phyloP scores from a whole-genome alignment of 2,113 vertebrate genomes.

The Oryzias woworae region DNA sequence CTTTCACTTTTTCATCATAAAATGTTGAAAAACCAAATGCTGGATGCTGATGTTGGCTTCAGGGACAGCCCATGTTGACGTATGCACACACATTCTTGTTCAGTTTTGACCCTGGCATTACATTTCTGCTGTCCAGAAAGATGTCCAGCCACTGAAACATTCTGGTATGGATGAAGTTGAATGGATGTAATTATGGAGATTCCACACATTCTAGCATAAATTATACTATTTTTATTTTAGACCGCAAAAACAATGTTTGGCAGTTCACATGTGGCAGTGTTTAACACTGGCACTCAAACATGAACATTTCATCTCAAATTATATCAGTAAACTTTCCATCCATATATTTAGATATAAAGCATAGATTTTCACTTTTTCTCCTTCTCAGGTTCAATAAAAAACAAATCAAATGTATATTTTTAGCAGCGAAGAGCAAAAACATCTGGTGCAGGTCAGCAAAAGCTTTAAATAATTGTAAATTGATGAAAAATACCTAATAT shows the following conservation, averaged over 20 bases:
- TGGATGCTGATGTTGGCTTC: constrained; percentile 60
- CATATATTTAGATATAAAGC: constrained; percentile 12
- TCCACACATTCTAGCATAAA: constrained; percentile 70
- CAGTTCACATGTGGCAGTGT: constrained; percentile 52
- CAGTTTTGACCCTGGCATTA: constrained; percentile 63
- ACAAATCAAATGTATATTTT: too few species aligned
- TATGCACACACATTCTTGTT: constrained; percentile 49
- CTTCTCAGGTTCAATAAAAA: too few species aligned
- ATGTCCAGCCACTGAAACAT: constrained; percentile 66
- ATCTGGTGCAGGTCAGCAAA: too few species aligned
- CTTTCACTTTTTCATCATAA: constrained; percentile 25
- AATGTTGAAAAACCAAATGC: constrained; percentile 49
- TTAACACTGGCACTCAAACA: constrained; percentile 1
- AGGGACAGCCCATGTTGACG: not conserved
- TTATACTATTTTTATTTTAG: constrained; percentile 31
- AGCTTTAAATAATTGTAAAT: too few species aligned
- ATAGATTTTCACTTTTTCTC: not conserved
- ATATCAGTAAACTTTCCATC: constrained; percentile 20
- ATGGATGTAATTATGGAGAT: constrained; percentile 70
- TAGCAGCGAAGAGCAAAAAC: too few species aligned
- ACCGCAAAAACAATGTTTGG: constrained; percentile 65
- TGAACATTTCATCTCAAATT: constrained; percentile 33
- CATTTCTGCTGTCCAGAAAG: constrained; percentile 48
- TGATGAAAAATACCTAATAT: too few species aligned
- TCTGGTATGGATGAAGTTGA: constrained; percentile 70